These are phyloP conservation scores for Callocephalon fimbriatum DNA, from an alignment of 2,113 vertebrate genomes.

Conservation along the genomic window DNA sequence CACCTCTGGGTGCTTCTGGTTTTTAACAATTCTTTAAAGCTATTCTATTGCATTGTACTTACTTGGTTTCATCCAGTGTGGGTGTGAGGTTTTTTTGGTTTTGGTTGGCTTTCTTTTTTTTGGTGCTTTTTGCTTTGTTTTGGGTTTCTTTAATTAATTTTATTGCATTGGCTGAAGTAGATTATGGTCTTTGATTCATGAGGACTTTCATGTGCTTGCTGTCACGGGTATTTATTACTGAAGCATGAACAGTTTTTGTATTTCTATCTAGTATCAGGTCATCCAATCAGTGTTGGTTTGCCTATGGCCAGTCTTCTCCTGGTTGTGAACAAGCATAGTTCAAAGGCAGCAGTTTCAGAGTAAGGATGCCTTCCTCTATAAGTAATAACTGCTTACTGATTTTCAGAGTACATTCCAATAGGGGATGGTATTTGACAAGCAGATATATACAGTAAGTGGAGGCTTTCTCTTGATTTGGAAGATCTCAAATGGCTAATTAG, in stretches of 20 bases:
- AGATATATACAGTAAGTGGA: background rate
- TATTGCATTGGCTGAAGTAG: background rate
- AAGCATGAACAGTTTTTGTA: background rate
- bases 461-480: background rate
- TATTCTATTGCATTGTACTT: background rate
- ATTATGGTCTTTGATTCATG: background rate
- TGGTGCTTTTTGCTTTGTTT: fast-evolving
- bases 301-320: background rate
- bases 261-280: background rate
- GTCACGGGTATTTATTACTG: background rate
- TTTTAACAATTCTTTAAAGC: background rate
- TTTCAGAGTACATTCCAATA: background rate
- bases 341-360: background rate
- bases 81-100: background rate
- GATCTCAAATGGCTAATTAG: background rate
- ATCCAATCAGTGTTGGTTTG: background rate
- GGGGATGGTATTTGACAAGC: background rate
- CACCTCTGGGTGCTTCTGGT: background rate
- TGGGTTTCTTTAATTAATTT: background rate
- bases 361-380: background rate
- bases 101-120: background rate
- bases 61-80: background rate
- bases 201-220: background rate
- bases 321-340: background rate
- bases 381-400: background rate